Evolutionary conservation across 2,888 invertebrate species (phyloP).

Genomic region (Apamea monoglypha): DNA sequence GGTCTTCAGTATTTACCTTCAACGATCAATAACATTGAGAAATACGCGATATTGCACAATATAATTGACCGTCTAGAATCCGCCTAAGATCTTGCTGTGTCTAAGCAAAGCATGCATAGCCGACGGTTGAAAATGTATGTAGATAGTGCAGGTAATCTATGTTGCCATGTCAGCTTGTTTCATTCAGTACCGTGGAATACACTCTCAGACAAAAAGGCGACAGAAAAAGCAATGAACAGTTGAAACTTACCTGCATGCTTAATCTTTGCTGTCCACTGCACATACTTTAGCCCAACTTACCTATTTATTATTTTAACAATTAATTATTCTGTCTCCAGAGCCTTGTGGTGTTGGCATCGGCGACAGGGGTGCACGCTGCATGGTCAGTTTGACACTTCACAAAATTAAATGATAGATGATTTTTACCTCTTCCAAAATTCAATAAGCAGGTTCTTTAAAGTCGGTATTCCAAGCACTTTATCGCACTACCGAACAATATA

Average conservation of each 20-base stretch:
- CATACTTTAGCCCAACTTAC: neutral
- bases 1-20: neutral
- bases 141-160: neutral
- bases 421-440: conserved; percentile 11
- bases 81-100: neutral
- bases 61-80: neutral
- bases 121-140: neutral
- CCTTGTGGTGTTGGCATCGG: conserved; percentile 14
- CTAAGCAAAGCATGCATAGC: neutral
- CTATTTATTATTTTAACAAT: conserved; percentile 15
- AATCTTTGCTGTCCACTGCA: too few species aligned
- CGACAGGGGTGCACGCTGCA: conserved; percentile 16
- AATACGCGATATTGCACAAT: neutral
- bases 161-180: neutral
- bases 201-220: neutral
- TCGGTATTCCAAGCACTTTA: conserved; percentile 17
- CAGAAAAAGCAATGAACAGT: neutral
- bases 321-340: conserved; percentile 15
- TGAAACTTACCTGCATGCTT: neutral
- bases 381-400: conserved; percentile 7
- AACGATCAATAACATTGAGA: neutral
- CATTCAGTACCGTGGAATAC: neutral
- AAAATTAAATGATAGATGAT: conserved; percentile 14
- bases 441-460: conserved; percentile 14
- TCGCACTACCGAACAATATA: conserved; percentile 13